Conservation (phyloP, 2,888 invertebrate species). For the Leptopilina syphax region DNA sequence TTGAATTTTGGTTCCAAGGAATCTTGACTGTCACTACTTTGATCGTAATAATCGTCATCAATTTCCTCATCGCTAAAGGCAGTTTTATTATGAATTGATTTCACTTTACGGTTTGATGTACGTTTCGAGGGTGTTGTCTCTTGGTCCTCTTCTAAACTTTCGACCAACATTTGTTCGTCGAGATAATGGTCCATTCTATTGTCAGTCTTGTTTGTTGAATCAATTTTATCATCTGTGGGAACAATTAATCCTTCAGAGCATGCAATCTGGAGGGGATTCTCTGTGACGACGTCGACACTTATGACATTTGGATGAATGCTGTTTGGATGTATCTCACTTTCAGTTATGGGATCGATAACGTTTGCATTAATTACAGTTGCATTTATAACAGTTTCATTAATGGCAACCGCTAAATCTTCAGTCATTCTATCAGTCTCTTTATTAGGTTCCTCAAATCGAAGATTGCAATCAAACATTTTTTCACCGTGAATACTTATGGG, state of each 20-base stretch:
- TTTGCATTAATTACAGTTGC: neutral
- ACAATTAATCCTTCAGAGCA: neutral
- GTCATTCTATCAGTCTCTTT: slow-evolving; percentile 52
- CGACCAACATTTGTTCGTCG: slow-evolving; percentile 31
- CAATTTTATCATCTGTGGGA: slow-evolving; percentile 2
- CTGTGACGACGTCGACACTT: slow-evolving; percentile 44
- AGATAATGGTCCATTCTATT: slow-evolving; percentile 13
- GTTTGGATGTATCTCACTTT: slow-evolving; percentile 32
- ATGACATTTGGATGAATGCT: slow-evolving; percentile 42
- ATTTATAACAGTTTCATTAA: slow-evolving; percentile 1
- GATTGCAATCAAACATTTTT: slow-evolving; percentile 63
- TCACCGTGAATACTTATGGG: slow-evolving; percentile 56
- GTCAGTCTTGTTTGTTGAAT: slow-evolving; percentile 13
- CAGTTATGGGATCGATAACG: neutral
- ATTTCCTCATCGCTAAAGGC: slow-evolving; percentile 66
- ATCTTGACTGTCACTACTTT: slow-evolving; percentile 61
- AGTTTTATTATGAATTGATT: slow-evolving; percentile 60
- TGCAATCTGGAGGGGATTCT: slow-evolving; percentile 37
- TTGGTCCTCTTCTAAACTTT: slow-evolving; percentile 36
- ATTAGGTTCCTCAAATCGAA: slow-evolving; percentile 57
- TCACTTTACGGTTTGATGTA: slow-evolving; percentile 64
- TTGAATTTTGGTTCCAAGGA: slow-evolving; percentile 65
- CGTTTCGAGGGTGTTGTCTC: slow-evolving; percentile 59
- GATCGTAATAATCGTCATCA: slow-evolving; percentile 64
- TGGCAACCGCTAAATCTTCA: slow-evolving; percentile 28